Evolutionary conservation across 2,113 vertebrate genomes (phyloP).

Genomic region (Pygoscelis antarcticus): DNA sequence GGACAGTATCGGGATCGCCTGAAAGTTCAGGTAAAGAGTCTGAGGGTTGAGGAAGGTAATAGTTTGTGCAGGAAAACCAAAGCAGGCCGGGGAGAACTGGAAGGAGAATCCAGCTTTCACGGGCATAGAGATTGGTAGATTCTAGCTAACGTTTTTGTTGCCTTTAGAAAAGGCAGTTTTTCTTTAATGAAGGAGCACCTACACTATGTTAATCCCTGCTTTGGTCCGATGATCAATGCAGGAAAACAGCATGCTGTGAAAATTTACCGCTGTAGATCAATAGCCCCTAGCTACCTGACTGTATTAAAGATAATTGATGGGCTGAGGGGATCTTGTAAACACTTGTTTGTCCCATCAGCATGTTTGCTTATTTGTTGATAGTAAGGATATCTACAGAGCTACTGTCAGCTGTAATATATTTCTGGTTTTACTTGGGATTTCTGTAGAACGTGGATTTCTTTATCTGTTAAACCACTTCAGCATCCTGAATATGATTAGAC

Average conservation of each 20-base stretch:
- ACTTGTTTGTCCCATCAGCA: constrained; percentile 48
- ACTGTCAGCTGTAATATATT: background rate
- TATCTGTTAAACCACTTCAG: background rate
- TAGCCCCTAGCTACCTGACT: constrained; percentile 11
- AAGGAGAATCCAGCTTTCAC: background rate
- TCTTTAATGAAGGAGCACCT: background rate
- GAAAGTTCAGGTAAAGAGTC: background rate
- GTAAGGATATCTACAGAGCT: background rate
- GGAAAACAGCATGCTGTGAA: constrained; percentile 9
- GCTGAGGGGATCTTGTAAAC: constrained; percentile 28
- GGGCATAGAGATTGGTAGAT: rapidly evolving
- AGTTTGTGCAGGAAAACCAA: background rate
- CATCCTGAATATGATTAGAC: background rate
- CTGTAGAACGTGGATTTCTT: background rate
- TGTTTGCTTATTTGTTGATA: background rate
- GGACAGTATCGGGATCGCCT: background rate
- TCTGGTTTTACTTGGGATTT: background rate
- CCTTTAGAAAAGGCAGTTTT: constrained; percentile 1
- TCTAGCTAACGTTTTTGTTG: background rate
- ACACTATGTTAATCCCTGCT: background rate
- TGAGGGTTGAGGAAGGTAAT: background rate
- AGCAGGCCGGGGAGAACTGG: background rate
- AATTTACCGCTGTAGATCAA: constrained; percentile 14
- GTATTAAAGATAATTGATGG: constrained; percentile 36
- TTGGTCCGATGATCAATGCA: background rate